Percentiles rank a stretch among this genome's conserved stretches.
Conservation (phyloP, 1,140 invertebrate genomes). For the Pectinophora gossypiella region DNA sequence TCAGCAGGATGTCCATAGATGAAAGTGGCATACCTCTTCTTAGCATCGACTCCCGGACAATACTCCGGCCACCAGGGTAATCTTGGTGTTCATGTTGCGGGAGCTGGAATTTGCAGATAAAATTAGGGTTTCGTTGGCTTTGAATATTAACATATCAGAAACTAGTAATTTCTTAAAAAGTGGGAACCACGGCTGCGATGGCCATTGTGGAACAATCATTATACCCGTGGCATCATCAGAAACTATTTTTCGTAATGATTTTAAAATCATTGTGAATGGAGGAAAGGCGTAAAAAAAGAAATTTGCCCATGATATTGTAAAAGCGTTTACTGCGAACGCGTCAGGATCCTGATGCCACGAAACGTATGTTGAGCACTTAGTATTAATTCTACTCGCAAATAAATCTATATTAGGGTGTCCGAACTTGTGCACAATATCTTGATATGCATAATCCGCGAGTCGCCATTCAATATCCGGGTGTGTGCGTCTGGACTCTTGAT, state of each 20-base stretch:
- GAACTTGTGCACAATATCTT: not conserved
- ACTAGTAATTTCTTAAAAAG: slow-evolving; percentile 11
- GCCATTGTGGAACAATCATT: slow-evolving; percentile 20
- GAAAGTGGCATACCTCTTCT: not conserved
- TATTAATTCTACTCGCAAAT: slow-evolving; percentile 4
- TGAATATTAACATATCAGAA: not conserved
- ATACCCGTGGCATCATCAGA: slow-evolving; percentile 15
- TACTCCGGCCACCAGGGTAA: slow-evolving; percentile 21
- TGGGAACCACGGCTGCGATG: slow-evolving; percentile 21
- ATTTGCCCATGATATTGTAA: not conserved
- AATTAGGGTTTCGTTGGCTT: not conserved
- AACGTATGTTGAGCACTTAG: not conserved
- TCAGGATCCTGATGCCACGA: slow-evolving; percentile 1
- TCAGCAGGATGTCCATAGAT: not conserved
- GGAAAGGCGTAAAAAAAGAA: slow-evolving; percentile 10
- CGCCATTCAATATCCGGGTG: slow-evolving; percentile 7
- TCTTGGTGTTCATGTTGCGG: slow-evolving; percentile 7
- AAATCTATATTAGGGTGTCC: slow-evolving; percentile 4
- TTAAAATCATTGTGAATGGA: slow-evolving; percentile 13
- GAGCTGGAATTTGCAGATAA: slow-evolving; percentile 12
- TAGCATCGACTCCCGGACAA: slow-evolving; percentile 10
- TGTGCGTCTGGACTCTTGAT: not conserved
- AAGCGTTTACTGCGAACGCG: not conserved
- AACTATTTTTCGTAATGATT: slow-evolving; percentile 10
- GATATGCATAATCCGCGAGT: not conserved